These are phyloP conservation scores for Epistrophella euchroma DNA, from an alignment of 2,888 invertebrate genomes.

Conservation along the genomic window DNA sequence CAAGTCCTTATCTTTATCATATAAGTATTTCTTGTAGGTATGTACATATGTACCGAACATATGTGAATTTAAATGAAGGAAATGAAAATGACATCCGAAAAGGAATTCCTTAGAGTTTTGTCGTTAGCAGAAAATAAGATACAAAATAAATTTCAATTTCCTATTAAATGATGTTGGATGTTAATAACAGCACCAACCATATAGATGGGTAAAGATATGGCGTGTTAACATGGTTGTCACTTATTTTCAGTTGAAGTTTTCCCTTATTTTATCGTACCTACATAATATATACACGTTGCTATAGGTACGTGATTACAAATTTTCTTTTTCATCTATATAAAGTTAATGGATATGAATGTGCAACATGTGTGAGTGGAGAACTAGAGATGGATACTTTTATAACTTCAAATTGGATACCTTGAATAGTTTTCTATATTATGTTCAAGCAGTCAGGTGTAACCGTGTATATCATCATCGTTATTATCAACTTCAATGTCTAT, in stretches of 20 bases:
- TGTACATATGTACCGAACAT: not conserved
- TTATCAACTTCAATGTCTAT: slow-evolving; percentile 14
- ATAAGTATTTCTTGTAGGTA: not conserved
- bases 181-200: not conserved
- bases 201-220: not conserved
- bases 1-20: not conserved
- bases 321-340: slow-evolving; percentile 19
- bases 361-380: not conserved
- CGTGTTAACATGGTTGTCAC: slow-evolving; percentile 39
- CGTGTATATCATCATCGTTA: not conserved
- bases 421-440: slow-evolving; percentile 45
- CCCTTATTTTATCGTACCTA: not conserved
- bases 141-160: slow-evolving; percentile 62
- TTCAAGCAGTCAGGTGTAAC: slow-evolving; percentile 46
- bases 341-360: not conserved
- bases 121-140: slow-evolving; percentile 26
- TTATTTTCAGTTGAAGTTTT: slow-evolving; percentile 32
- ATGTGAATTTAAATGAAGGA: slow-evolving; percentile 14
- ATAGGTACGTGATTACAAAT: slow-evolving; percentile 14
- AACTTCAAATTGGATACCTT: slow-evolving; percentile 28
- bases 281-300: not conserved
- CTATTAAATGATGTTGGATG: slow-evolving; percentile 48
- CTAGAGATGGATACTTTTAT: slow-evolving; percentile 14
- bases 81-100: slow-evolving; percentile 32
- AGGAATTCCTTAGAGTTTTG: slow-evolving; percentile 42